Evolutionary conservation across 2,797 vertebrate genomes (phyloP), one percentile per base, ranked within the genome.

Genomic region (Xenentodon cancila): DNA sequence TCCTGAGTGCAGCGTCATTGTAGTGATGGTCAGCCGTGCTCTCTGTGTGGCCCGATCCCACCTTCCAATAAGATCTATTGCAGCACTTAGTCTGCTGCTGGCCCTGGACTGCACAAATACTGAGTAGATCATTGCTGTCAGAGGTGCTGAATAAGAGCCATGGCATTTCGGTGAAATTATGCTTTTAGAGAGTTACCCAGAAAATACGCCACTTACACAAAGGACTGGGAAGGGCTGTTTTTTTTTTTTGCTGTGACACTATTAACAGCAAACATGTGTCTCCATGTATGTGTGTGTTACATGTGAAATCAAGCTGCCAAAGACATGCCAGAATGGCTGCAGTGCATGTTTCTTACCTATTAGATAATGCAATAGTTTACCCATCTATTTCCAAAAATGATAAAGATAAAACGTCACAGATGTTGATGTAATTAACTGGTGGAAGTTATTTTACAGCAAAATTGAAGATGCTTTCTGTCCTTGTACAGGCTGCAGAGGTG

Each of bases 401-500:
- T 40, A 16, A 40, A 40, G 13, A 15, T 15, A 7, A 54, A 21
- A 18, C 34, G 8, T 20, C 11, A 9, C 7, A 1, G 1, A 0
- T 45, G 17, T 15, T 50, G 27, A 15, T 21, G 17, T 40, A 17
- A 13, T 53, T 15, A 17, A 47, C 27, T 19, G 7, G 3, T 18
- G 4, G 34, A 9, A 21, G n/a, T 7, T 64, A 3, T 22, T 21
- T 44, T 51, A 7, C 9, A 47, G 9, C 13, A 13, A 18, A 48
- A 25, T 21, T 56, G 16, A 62, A 13, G 37, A 2, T 45, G n/a
- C 59, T 20, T 51, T 68, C 9, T 57, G n/a, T 64, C 17, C 73
- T n/a, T 68, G 21, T 84, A 43, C 88, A 99, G 97, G 97, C 97
- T 0, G 95, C 97, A 0, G 96, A 98, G 84, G 96, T 97, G 84